A percentile compares a stretch with the other conserved stretches of the same genome.
Conservation (phyloP, 2,113 vertebrate genomes). For the Cyanoliseus patagonus region DNA sequence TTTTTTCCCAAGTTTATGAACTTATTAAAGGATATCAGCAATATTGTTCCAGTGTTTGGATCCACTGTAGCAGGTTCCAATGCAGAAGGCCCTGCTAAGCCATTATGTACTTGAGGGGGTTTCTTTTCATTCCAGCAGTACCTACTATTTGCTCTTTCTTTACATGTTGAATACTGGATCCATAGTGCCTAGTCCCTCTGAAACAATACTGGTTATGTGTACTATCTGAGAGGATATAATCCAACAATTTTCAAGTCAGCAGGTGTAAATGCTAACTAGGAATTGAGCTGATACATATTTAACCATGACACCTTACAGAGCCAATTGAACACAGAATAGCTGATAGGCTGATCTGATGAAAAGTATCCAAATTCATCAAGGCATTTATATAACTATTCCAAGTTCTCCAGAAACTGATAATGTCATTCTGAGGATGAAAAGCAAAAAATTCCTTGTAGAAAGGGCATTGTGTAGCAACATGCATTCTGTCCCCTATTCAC, state of each 20-base stretch:
- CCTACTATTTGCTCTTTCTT: not conserved
- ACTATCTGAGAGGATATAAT: not conserved
- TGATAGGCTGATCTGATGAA: not conserved
- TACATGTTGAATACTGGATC: not conserved
- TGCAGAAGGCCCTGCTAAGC: not conserved
- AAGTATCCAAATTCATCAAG: not conserved
- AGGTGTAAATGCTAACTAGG: not conserved
- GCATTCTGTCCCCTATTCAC: not conserved
- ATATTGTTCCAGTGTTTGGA: not conserved
- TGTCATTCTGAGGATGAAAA: not conserved
- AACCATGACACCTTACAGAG: not conserved
- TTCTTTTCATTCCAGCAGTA: not conserved
- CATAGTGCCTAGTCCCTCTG: not conserved
- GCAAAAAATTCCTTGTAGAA: not conserved
- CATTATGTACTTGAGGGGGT: not conserved
- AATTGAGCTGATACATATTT: not conserved
- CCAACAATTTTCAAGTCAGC: not conserved
- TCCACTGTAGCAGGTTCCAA: not conserved
- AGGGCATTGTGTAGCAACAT: accelerated
- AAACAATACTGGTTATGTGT: not conserved
- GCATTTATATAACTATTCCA: not conserved
- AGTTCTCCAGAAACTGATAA: not conserved
- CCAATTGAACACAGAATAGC: not conserved
- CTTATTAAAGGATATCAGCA: not conserved
- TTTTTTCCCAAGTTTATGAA: not conserved